phyloP scores from a whole-genome alignment of 2,113 vertebrate species.

The Tautogolabrus adspersus region DNA sequence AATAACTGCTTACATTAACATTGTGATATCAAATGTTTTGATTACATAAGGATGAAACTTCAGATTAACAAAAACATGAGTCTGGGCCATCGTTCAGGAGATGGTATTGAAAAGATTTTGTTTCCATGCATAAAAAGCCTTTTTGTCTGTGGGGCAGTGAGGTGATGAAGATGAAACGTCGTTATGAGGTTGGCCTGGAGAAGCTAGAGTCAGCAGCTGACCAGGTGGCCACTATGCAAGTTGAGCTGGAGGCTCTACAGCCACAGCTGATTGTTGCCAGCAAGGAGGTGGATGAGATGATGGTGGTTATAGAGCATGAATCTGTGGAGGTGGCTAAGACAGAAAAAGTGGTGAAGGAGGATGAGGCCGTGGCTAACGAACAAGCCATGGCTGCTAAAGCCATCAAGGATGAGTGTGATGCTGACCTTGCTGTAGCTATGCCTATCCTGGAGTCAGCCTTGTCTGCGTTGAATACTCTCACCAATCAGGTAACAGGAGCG shows the following conservation, averaged over 20 bases:
- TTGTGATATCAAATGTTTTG: background rate
- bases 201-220: conserved; percentile 89
- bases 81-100: background rate
- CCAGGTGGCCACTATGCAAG: conserved; percentile 90
- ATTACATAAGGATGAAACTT: background rate
- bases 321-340: conserved; percentile 91
- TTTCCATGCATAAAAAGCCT: background rate
- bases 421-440: conserved; percentile 88
- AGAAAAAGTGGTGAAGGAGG: conserved; percentile 89
- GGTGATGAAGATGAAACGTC: conserved; percentile 88
- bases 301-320: conserved; percentile 88
- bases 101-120: background rate
- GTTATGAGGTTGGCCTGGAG: conserved; percentile 91
- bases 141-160: conserved; percentile 76
- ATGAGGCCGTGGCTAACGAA: conserved; percentile 88
- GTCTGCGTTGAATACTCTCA: conserved; percentile 89
- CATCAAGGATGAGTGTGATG: conserved; percentile 94
- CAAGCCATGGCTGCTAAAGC: conserved; percentile 92
- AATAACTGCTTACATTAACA: background rate
- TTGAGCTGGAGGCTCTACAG: conserved; percentile 89
- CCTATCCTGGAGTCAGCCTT: conserved; percentile 89
- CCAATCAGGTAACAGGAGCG: conserved; percentile 83
- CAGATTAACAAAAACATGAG: background rate
- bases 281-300: conserved; percentile 90
- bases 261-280: conserved; percentile 89